Evolutionary conservation across 2,113 vertebrate genomes (phyloP).

Genomic region (Hemiprocne comata): DNA sequence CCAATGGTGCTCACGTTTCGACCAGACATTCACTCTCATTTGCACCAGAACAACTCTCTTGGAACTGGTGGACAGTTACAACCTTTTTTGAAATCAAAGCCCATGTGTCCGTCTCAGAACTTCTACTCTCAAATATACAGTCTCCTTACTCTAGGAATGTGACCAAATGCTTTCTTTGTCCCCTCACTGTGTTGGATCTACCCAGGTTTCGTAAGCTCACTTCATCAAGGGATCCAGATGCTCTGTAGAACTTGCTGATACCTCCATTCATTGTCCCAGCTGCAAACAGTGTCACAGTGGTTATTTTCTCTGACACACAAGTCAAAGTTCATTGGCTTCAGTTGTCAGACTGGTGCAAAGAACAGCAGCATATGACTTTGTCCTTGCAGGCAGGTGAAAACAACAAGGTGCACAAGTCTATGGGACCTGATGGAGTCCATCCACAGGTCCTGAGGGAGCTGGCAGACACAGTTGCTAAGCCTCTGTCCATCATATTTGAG

Average conservation of each 20-base stretch:
- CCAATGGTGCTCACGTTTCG: fast-evolving
- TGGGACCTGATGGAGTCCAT: no score
- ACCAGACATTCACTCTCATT: background rate
- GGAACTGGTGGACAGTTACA: background rate
- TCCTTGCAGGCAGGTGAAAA: background rate
- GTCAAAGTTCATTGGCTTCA: background rate
- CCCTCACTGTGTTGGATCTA: background rate
- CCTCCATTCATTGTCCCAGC: background rate
- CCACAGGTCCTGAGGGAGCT: no score
- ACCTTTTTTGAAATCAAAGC: background rate
- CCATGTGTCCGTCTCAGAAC: background rate
- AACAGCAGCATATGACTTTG: background rate
- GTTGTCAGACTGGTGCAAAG: background rate
- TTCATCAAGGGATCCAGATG: background rate
- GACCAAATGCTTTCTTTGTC: background rate
- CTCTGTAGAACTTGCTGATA: background rate
- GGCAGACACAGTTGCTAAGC: no score
- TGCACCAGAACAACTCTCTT: background rate
- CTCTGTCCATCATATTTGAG: no score
- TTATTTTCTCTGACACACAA: background rate
- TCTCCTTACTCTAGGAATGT: background rate
- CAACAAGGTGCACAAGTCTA: no score
- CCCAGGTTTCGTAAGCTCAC: background rate
- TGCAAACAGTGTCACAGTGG: background rate
- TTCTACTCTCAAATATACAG: background rate